Base-by-base conservation (phyloP, 2,113 vertebrate genomes). In the Cryptomyrus ogoouensis region DNA sequence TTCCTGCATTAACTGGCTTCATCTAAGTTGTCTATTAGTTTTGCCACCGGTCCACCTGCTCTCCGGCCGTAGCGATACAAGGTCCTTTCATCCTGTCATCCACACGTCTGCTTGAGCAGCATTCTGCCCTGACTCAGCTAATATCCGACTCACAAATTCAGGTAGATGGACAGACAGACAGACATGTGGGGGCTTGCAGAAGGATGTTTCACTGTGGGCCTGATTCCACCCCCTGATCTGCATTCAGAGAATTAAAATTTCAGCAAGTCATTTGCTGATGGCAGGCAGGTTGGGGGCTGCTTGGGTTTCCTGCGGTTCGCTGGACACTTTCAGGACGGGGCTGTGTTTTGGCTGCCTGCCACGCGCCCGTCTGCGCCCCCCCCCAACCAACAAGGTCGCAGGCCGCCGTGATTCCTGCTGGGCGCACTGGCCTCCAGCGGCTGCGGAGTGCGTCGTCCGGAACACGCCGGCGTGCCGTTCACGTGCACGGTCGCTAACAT, bases 171-270 rank as follows among this genome's bases (percentile, higher is more conserved):
- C 24, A n/a, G 58, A 66, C 24, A 93, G 84, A 92, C n/a, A 80
- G 44, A 93, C 88, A 91, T 94, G 31, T 6, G 70, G 15, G 35
- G 13, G 13, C 92, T 93, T 91, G 90, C 93, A 94, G 95, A 95
- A 47, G 93, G 92, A 93, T 89, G 91, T 93, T 93, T 93, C 87
- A 95, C 93, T 93, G 94, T 93, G 83, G 94, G 94, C 92, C 93
- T 94, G 92, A 95, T 93, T 88, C 44, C 90, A 17, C 95, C 94
- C 89, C 91, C 93, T 96, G 93, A 94, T 94, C 94, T 95, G 94
- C 94, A 96, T 95, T 96, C 95, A 94, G 95, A 96, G 95, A 97
- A 96, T 96, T 96, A 96, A 96, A 96, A 94, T 96, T 97, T 97
- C 95, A 96, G 93, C 94, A 95, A 95, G 94, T 95, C 95, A 93